Evolutionary conservation across 2,888 invertebrate species (phyloP), one percentile per base, ranked within the genome.

Genomic region (Ernsta delagoae): DNA sequence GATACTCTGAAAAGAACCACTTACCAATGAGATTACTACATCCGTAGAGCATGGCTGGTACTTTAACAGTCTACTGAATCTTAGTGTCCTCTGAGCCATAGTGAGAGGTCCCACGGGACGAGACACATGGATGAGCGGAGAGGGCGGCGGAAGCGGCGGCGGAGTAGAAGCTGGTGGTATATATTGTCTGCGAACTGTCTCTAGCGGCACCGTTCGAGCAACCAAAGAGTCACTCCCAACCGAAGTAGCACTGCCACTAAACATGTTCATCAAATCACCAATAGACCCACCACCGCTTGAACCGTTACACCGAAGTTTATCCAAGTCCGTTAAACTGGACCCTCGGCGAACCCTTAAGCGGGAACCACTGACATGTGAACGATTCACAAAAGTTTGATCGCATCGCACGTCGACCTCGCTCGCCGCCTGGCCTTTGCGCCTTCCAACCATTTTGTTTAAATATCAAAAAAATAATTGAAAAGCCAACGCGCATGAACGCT

Each of bases 241-340:
- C 76, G 96, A 96, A 93, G 95, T 96, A 72, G 94, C 95, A 80
- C 95, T 95, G 50, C 96, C 96, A 71, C 96, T 96, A 79, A 96
- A 96, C 81, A 95, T 95, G 84, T 97, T 97, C 97, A 97, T 97
- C 77, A 97, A 88, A 83, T 97, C 97, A 3, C 97, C 97, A 59
- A 97, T 96, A 76, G 96, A 96, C 16, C 95, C 96, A 24, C 94
- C 91, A 4, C 91, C 89, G 71, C 90, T 92, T 0, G 92, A 90
- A 9, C 84, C 88, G 39, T 88, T 83, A 65, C 86, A 93, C 70
- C 95, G 90, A 41, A 96, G 83, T 80, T 96, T 96, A 82, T 96
- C 96, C 78, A 96, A 90, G 77, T 96, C 96, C 3, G 96, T 96
- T 87, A 96, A 92, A 75, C 96, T 96, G 0, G 96, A 96, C 0